phyloP scores from a whole-genome alignment of 1,140 invertebrate genomes.

The Acromyrmex echinatior region DNA sequence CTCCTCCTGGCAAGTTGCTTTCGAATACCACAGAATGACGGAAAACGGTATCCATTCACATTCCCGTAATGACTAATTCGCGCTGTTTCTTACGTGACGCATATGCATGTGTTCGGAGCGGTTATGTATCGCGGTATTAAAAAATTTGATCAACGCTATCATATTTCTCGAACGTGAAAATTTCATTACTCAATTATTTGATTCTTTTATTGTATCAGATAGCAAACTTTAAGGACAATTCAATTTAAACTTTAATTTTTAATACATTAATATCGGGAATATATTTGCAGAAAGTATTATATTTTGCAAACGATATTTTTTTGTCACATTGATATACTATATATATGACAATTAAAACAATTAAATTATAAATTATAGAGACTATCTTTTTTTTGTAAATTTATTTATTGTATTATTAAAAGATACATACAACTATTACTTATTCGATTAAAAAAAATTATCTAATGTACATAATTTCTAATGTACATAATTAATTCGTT shows the following conservation, averaged over 20 bases:
- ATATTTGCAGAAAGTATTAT: neutral
- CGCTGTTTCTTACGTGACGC: constrained; percentile 56
- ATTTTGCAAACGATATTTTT: neutral
- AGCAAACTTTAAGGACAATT: neutral
- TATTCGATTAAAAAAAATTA: neutral
- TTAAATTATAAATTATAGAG: too few relatives aligned
- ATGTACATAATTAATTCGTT: neutral
- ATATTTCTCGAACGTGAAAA: neutral
- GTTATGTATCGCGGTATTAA: neutral
- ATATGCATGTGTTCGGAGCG: neutral
- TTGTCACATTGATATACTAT: too few relatives aligned
- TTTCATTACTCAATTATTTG: neutral
- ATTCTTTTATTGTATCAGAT: neutral
- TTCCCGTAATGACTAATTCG: constrained; percentile 70
- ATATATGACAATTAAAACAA: too few relatives aligned
- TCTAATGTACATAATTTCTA: neutral
- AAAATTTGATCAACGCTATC: neutral
- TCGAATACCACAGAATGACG: constrained; percentile 24
- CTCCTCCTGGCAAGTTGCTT: constrained; percentile 63
- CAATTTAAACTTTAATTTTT: neutral
- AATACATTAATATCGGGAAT: neutral
- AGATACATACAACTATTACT: neutral
- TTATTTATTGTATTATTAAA: neutral
- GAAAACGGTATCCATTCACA: constrained; percentile 72
- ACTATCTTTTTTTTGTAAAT: neutral